Percentiles rank a stretch among this genome's conserved stretches.
phyloP scores from a whole-genome alignment of 2,888 invertebrate species.

The Athalia cordata region DNA sequence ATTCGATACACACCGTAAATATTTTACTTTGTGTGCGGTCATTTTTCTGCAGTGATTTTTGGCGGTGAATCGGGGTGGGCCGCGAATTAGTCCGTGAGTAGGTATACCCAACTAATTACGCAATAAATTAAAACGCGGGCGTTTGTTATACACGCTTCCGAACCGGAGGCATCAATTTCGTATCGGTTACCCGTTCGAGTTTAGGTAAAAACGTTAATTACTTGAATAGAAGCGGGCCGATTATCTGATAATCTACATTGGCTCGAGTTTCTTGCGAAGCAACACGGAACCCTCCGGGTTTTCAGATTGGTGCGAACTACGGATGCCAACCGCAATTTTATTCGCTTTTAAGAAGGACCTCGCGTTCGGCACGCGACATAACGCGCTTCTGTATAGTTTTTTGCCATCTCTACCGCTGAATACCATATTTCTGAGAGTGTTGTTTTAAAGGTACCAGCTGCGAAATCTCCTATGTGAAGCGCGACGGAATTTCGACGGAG shows the following conservation, averaged over 20 bases:
- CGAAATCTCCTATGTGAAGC: constrained; percentile 24
- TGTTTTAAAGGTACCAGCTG: neutral
- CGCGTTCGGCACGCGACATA: constrained; percentile 20
- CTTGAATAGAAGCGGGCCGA: constrained; percentile 32
- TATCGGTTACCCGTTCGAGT: constrained; percentile 16
- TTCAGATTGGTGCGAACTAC: constrained; percentile 9
- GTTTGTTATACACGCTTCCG: neutral
- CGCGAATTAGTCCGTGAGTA: no score
- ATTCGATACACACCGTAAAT: no score
- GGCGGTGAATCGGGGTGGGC: no score
- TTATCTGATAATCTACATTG: constrained; percentile 33
- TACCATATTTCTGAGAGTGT: constrained; percentile 37
- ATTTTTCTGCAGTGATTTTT: no score
- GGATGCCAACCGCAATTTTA: constrained; percentile 37
- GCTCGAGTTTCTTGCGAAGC: constrained; percentile 27
- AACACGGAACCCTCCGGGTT: constrained; percentile 7
- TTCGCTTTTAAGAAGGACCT: constrained; percentile 30
- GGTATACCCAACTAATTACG: no score
- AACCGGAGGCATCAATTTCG: neutral
- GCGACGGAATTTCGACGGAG: constrained; percentile 48
- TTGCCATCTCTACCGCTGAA: constrained; percentile 25
- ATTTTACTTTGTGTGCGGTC: no score
- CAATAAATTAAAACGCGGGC: neutral
- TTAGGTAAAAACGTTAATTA: constrained; percentile 21
- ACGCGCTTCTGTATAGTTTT: constrained; percentile 16